Conservation (phyloP, 2,113 vertebrate species). For the Festucalex cinctus region DNA sequence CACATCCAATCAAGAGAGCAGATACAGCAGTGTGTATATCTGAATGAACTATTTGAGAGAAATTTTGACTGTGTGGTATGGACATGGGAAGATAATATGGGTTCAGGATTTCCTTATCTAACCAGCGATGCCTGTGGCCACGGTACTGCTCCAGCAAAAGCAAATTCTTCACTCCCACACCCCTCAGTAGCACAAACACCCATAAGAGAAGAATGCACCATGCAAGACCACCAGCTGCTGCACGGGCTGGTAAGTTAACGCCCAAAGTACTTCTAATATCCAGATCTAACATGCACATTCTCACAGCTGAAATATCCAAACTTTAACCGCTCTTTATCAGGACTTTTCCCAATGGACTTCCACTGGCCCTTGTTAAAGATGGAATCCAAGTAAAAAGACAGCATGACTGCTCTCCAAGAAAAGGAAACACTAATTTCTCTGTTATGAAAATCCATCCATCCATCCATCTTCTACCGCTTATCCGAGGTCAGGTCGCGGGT, state of each 20-base stretch:
- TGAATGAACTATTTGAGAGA: constrained; percentile 2
- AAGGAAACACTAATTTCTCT: too few relatives aligned
- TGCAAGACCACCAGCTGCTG: constrained; percentile 59
- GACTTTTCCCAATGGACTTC: neutral
- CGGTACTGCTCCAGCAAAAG: constrained; percentile 45
- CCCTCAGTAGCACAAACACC: constrained; percentile 31
- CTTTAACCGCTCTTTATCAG: neutral
- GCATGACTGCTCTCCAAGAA: too few relatives aligned
- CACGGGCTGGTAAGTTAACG: constrained; percentile 35
- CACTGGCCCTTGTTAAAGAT: too few relatives aligned
- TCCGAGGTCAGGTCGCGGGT: too few relatives aligned
- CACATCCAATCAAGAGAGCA: constrained; percentile 11
- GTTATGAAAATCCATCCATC: neutral
- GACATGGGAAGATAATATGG: constrained; percentile 8
- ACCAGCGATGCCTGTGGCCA: constrained; percentile 36
- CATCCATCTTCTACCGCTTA: neutral
- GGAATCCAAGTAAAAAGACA: neutral
- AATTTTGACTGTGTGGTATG: neutral
- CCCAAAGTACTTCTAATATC: constrained; percentile 41
- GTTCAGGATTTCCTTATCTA: constrained; percentile 31
- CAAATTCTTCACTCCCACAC: constrained; percentile 40
- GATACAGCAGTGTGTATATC: constrained; percentile 4
- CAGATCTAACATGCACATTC: constrained; percentile 20
- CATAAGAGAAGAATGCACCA: constrained; percentile 59
- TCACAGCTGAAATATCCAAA: constrained; percentile 4